Evolutionary conservation across 2,888 invertebrate species (phyloP), one percentile per base, ranked within the genome.

Genomic region (Lasioglossum marginatum): DNA sequence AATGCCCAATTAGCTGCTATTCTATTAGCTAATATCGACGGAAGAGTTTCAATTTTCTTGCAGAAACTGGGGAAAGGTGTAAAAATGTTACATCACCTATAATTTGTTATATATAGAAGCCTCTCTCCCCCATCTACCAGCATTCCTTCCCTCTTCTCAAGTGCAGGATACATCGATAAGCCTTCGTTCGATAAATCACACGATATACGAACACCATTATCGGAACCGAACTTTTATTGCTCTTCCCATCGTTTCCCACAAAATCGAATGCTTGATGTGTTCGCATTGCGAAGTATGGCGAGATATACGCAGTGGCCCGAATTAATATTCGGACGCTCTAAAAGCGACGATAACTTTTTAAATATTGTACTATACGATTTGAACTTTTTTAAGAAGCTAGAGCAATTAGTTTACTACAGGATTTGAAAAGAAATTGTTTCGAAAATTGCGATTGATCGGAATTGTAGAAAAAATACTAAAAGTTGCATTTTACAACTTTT

Each of bases 161-260:
- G 71, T 48, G 52, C 80, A 75, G 83, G 85, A 89, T 89, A 88
- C 84, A 91, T 89, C 92, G 92, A 92, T 92, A 92, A 91, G 90
- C 90, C 83, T 83, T 90, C 90, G 90, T 92, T 93, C 93, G 93
- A 94, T 94, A 94, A 94, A 94, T 94, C 93, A 92, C 92, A 88
- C 91, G 93, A 94, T 93, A 93, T 93, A 90, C 90, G 89, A 89
- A 85, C 80, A 89, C 92, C 93, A 93, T 93, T 94, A 93, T 92
- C 91, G 90, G 71, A 72, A 68, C 52, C 77, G 23, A 27, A 45
- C 60, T 71, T 45, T 76, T 57, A 34, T 77, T 77, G 45, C 34
- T 63, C 45, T 60, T 12, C 19, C 74, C 27, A 31, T 19, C 63
- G 14, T 37, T 27, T 40, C 45, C n/a, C 43, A 34, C 45, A 74